These are phyloP conservation scores for Temnopleurus reevesii DNA, from an alignment of 53 echinoderm and acorn worm species.

Conservation along the genomic window DNA sequence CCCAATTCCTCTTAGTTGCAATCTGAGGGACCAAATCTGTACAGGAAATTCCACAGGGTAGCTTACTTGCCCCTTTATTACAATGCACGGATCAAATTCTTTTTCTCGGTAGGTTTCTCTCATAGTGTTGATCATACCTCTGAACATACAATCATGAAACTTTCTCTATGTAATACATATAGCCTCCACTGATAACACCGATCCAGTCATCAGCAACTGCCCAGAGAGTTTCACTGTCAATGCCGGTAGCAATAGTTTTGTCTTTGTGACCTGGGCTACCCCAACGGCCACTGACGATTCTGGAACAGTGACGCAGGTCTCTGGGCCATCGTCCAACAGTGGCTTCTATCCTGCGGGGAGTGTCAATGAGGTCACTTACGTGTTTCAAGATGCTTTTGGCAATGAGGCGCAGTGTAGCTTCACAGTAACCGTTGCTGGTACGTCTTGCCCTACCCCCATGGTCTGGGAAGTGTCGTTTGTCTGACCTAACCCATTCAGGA, in stretches of 20 bases:
- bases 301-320: slow-evolving; percentile 51
- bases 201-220: slow-evolving; percentile 67
- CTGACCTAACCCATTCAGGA: too few relatives aligned
- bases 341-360: slow-evolving; percentile 34
- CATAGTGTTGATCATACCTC: not conserved
- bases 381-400: slow-evolving; percentile 53
- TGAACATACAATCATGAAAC: not conserved
- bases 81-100: too few relatives aligned
- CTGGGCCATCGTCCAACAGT: slow-evolving; percentile 29
- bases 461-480: too few relatives aligned
- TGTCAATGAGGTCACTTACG: slow-evolving; percentile 62
- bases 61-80: too few relatives aligned
- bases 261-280: not conserved
- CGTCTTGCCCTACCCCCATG: not conserved
- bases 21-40: too few relatives aligned
- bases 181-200: not conserved
- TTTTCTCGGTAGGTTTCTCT: too few relatives aligned
- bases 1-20: too few relatives aligned
- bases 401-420: slow-evolving; percentile 44
- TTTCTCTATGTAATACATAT: not conserved
- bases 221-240: slow-evolving; percentile 51
- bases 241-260: not conserved
- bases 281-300: slow-evolving; percentile 70
- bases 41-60: too few relatives aligned
- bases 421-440: not conserved